phyloP scores from a whole-genome alignment of 2,113 vertebrate species.

The Misgurnus anguillicaudatus region DNA sequence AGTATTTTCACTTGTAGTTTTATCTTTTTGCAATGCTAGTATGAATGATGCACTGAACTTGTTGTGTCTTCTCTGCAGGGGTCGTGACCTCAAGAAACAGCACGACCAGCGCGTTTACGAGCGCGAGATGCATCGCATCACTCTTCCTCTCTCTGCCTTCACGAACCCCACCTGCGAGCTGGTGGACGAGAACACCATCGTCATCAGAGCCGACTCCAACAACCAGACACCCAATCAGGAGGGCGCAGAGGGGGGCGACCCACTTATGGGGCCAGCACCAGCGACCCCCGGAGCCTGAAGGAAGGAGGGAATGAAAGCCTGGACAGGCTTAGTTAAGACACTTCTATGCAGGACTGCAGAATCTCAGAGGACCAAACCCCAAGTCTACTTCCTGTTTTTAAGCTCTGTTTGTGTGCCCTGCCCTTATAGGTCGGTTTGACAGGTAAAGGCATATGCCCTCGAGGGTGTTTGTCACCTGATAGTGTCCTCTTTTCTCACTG shows the following conservation, averaged over 20 bases:
- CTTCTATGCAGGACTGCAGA: neutral
- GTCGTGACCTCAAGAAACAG: conserved; percentile 83
- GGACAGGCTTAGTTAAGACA: conserved; percentile 9
- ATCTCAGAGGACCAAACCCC: conserved; percentile 54
- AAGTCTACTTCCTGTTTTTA: conserved; percentile 14
- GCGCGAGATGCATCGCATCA: conserved; percentile 92
- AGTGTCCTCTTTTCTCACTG: conserved; percentile 4
- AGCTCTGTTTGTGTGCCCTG: conserved; percentile 25
- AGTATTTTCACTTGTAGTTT: too few species aligned
- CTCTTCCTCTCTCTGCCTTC: conserved; percentile 89
- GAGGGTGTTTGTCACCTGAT: conserved; percentile 10
- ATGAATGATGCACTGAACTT: neutral
- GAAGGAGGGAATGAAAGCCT: neutral
- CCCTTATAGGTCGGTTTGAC: conserved; percentile 13
- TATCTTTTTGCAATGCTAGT: too few species aligned
- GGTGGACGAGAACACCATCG: conserved; percentile 86
- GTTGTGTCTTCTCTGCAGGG: conserved; percentile 68
- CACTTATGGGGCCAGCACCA: conserved; percentile 82
- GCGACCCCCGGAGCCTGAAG: conserved; percentile 93
- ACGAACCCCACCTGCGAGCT: conserved; percentile 89
- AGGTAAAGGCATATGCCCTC: neutral
- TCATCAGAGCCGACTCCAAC: conserved; percentile 70
- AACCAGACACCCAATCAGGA: conserved; percentile 76
- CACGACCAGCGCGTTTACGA: conserved; percentile 86
- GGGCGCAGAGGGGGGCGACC: conserved; percentile 72